These are phyloP conservation scores for Caenorhabditis afra DNA, from an alignment of 2,888 invertebrate species.

Conservation along the genomic window DNA sequence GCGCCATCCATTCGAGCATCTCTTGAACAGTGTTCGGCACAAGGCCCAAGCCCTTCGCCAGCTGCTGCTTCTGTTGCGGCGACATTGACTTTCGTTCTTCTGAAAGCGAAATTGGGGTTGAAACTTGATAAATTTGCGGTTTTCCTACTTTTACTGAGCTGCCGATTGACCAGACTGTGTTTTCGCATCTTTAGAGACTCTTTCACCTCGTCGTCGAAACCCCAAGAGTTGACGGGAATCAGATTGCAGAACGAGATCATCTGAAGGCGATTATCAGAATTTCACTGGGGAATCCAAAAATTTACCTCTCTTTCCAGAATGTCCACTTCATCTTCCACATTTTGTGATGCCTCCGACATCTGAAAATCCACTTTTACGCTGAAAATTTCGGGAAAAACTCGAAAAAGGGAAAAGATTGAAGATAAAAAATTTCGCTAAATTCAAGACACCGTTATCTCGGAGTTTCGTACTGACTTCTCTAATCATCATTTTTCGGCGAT, in stretches of 20 bases:
- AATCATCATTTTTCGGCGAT: constrained; percentile 31
- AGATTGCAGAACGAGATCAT: constrained; percentile 62
- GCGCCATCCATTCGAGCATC: constrained; percentile 64
- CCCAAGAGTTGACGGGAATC: constrained; percentile 70
- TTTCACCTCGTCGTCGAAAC: constrained; percentile 70
- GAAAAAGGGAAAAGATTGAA: neutral
- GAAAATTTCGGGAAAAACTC: constrained; percentile 3
- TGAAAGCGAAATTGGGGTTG: constrained; percentile 22
- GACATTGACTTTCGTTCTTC: constrained; percentile 63
- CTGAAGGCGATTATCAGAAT: constrained; percentile 33
- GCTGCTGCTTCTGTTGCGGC: constrained; percentile 60
- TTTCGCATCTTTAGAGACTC: constrained; percentile 68
- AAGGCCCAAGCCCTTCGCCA: constrained; percentile 67
- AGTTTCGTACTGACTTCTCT: constrained; percentile 24
- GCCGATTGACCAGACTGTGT: constrained; percentile 69
- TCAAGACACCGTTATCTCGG: constrained; percentile 20
- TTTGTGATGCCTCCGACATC: constrained; percentile 39
- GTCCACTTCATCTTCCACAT: constrained; percentile 31
- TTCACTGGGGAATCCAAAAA: neutral
- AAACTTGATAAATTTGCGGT: neutral
- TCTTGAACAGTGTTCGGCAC: constrained; percentile 67
- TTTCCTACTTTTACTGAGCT: constrained; percentile 67
- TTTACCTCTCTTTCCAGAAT: constrained; percentile 47
- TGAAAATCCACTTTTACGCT: constrained; percentile 14
- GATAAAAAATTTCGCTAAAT: constrained; percentile 29